A percentile compares a stretch with the other conserved stretches of the same genome.
These are phyloP conservation scores for Steromphala cineraria DNA, from an alignment of 2,888 invertebrate species.

Conservation along the genomic window DNA sequence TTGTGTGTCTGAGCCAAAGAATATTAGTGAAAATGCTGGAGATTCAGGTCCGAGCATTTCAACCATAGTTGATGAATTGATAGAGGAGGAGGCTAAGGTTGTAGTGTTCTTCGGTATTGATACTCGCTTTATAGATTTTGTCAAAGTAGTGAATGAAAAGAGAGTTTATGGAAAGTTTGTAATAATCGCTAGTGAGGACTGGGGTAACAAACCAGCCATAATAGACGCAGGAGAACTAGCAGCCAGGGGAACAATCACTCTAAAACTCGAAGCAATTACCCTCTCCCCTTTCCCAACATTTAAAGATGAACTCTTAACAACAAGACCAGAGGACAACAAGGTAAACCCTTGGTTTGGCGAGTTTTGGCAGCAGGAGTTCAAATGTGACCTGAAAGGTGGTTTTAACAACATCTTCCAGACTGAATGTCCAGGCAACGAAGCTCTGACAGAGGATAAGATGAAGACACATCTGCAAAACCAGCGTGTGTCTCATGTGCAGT, in stretches of 20 bases:
- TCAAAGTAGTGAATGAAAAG: constrained; percentile 43
- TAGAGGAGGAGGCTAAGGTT: constrained; percentile 47
- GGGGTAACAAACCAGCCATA: constrained; percentile 54
- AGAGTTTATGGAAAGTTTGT: constrained; percentile 45
- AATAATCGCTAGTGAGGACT: constrained; percentile 65
- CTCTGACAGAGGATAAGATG: constrained; percentile 34
- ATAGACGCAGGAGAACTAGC: constrained; percentile 41
- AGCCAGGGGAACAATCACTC: constrained; percentile 55
- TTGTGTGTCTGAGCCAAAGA: constrained; percentile 57
- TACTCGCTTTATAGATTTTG: constrained; percentile 45
- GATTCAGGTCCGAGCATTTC: constrained; percentile 18
- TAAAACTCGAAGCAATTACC: constrained; percentile 43
- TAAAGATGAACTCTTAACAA: constrained; percentile 21
- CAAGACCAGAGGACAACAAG: constrained; percentile 35
- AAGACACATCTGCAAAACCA: constrained; percentile 47
- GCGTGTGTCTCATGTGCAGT: constrained; percentile 57
- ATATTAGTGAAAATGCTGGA: constrained; percentile 39
- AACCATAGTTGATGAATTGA: constrained; percentile 28
- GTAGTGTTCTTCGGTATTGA: constrained; percentile 69
- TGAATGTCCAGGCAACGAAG: constrained; percentile 34
- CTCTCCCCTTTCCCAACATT: constrained; percentile 8
- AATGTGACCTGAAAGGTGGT: constrained; percentile 53
- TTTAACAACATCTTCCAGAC: constrained; percentile 47
- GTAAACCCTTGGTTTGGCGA: constrained; percentile 64
- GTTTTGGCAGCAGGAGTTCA: constrained; percentile 62